Conservation (phyloP, 2,888 invertebrate genomes). For the Camptogramma bilineatum region DNA sequence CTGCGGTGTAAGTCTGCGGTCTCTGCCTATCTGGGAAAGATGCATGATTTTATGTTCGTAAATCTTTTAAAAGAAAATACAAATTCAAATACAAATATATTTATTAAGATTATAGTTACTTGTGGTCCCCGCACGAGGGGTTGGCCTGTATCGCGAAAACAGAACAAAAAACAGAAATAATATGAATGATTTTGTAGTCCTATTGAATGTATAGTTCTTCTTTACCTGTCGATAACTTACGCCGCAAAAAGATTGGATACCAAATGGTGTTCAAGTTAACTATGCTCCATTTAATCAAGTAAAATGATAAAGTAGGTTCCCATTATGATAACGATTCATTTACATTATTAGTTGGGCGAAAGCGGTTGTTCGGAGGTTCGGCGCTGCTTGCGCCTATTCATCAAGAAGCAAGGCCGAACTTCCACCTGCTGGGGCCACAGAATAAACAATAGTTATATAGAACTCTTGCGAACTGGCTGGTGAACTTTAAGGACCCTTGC, state of each 20-base stretch:
- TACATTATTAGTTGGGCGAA: conserved; percentile 51
- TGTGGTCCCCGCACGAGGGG: too few species aligned
- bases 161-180: too few species aligned
- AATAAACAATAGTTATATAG: conserved; percentile 20
- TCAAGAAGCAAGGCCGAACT: conserved; percentile 57
- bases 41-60: too few species aligned
- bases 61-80: too few species aligned
- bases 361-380: conserved; percentile 52
- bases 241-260: background rate
- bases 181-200: too few species aligned
- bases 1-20: too few species aligned
- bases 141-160: too few species aligned
- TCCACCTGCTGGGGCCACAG: conserved; percentile 51
- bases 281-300: conserved; percentile 37
- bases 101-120: too few species aligned
- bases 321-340: conserved; percentile 42
- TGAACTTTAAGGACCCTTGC: background rate
- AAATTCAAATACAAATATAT: too few species aligned
- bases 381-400: conserved; percentile 64
- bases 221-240: too few species aligned
- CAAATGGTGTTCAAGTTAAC: background rate
- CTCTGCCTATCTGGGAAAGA: too few species aligned
- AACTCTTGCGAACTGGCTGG: conserved; percentile 3
- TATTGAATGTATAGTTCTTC: too few species aligned
- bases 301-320: conserved; percentile 37